These are phyloP conservation scores for Hirundichthys speculiger DNA, from an alignment of 2,113 vertebrate genomes.

Conservation along the genomic window DNA sequence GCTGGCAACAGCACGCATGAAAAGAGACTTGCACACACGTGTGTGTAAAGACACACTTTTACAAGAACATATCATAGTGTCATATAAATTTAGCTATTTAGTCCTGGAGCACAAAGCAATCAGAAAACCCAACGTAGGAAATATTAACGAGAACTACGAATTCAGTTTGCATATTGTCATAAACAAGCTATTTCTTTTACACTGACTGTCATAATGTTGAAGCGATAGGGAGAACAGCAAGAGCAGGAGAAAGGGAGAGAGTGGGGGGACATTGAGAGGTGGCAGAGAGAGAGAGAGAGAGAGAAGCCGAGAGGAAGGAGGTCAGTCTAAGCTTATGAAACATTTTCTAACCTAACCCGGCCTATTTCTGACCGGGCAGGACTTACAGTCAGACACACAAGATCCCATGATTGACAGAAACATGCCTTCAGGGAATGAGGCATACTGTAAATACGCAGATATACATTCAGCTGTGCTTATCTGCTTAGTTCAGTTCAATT, in stretches of 20 bases:
- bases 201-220: constrained; percentile 36
- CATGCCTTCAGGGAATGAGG: constrained; percentile 46
- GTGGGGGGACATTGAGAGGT: background rate
- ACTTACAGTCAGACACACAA: constrained; percentile 62
- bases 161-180: constrained; percentile 1
- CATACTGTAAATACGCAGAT: constrained; percentile 22
- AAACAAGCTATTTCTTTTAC: constrained; percentile 6
- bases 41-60: constrained; percentile 21
- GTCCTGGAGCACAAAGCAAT: constrained; percentile 44
- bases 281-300: constrained; percentile 17
- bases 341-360: constrained; percentile 77
- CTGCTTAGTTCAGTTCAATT: background rate
- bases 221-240: constrained; percentile 24
- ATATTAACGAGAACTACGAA: constrained; percentile 63
- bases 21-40: constrained; percentile 23
- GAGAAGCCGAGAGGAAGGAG: constrained; percentile 68
- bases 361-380: constrained; percentile 78
- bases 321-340: constrained; percentile 80
- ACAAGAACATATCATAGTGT: constrained; percentile 12
- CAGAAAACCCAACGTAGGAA: constrained; percentile 62
- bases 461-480: background rate
- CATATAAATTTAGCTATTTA: constrained; percentile 29
- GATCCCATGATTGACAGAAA: constrained; percentile 55
- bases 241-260: constrained; percentile 27
- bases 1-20: constrained; percentile 29